Percentiles rank a stretch among this genome's conserved stretches.
Evolutionary conservation across 1,140 invertebrate species (phyloP).

Genomic region (Drosophila mojavensis): DNA sequence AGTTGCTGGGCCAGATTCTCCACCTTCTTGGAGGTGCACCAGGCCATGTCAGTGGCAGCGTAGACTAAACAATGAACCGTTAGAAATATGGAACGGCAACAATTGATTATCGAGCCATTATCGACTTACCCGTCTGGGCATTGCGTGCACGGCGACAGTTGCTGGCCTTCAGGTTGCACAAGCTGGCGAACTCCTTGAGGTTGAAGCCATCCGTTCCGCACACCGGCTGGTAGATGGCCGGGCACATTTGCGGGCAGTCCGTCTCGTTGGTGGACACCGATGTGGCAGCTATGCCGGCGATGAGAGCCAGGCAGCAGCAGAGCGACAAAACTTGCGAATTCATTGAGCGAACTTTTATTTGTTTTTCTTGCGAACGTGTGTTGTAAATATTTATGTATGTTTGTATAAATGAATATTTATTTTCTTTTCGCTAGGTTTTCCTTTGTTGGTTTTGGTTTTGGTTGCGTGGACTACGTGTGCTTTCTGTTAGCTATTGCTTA

Average conservation of each 20-base stretch:
- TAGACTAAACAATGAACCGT: conserved; percentile 40
- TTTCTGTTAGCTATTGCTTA: conserved; percentile 59
- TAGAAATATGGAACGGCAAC: not conserved
- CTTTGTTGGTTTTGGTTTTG: conserved; percentile 12
- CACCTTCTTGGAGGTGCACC: conserved; percentile 72
- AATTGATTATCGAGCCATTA: not conserved
- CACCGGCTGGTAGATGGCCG: conserved; percentile 62
- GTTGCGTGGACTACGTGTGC: conserved; percentile 45
- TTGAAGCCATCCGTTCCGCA: conserved; percentile 68
- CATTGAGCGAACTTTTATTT: conserved; percentile 35
- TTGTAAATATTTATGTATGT: conserved; percentile 9
- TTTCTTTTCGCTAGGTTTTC: conserved; percentile 13
- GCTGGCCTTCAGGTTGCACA: conserved; percentile 59
- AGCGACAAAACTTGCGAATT: conserved; percentile 45
- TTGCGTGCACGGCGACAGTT: conserved; percentile 70
- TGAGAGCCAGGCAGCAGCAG: conserved; percentile 45
- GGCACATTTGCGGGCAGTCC: conserved; percentile 66
- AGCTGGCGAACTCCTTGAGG: conserved; percentile 71
- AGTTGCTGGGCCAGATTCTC: conserved; percentile 57
- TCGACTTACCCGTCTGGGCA: conserved; percentile 46
- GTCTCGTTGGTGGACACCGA: conserved; percentile 63
- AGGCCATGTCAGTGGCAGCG: conserved; percentile 62
- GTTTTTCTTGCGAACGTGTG: conserved; percentile 15
- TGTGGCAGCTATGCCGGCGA: conserved; percentile 53
- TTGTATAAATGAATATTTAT: not conserved